Base-by-base conservation (phyloP, 2,113 vertebrate species). In the Megaceryle maxima region DNA sequence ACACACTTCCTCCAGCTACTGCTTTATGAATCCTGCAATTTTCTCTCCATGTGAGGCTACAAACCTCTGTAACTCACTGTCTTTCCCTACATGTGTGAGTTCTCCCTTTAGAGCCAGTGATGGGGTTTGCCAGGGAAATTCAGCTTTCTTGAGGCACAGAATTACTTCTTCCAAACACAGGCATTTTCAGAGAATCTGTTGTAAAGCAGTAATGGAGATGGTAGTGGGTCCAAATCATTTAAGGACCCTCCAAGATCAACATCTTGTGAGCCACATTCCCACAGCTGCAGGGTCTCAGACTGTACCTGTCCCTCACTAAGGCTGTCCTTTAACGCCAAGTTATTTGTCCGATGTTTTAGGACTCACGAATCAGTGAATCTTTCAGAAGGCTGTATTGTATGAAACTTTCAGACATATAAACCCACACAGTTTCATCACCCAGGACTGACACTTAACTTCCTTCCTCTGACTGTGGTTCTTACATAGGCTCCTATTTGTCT, bases 11-110 rank as follows among this genome's bases (percentile, higher is more conserved):
- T 94, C 86, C 67, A 94, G 87, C 92, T 95, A 87, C 67, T 79
- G 81, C 70, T 85, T 95, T 96, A 93, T 87, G 92, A 94, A 84
- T 94, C 82, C 82, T 69, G 74, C 90, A 72, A 59, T 92, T 74
- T 87, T 93, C 73, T 81, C 84, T 93, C 92, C 78, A 87, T 4
- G 11, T 44, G 94, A 90, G 62, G 70, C 74, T 94, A 74, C 87
- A 90, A 79, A 72, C 11, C 77, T 91, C 77, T 86, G 82, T 92
- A 85, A 93, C 75, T 89, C 92, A 59, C 84, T 35, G n/a, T 57
- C 69, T 81, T 50, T 59, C 46, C 53, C 51, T 75, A 39, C 57
- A 35, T 5, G 1, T 55, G 53, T 0, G 2, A 56, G 51, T 56
- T 92, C 69, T 85, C 29, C 83, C 73, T 51, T 51, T 22, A 18